phyloP scores from a whole-genome alignment of 2,888 invertebrate species.

The Smittia sp. region DNA sequence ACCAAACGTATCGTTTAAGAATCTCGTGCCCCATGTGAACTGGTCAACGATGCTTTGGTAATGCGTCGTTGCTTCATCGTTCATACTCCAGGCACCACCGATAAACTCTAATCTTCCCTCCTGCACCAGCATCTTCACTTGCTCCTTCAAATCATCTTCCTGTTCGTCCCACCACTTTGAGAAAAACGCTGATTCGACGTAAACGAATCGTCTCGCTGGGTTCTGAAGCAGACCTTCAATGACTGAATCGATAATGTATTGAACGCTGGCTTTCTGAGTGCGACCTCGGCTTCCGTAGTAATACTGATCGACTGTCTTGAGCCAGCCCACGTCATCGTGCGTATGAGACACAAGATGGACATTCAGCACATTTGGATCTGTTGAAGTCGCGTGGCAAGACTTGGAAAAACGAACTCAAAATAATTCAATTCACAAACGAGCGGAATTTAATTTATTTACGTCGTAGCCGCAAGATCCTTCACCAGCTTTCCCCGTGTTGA shows the following conservation, averaged over 20 bases:
- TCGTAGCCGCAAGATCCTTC: too few species aligned
- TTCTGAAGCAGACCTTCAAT: slow-evolving; percentile 66
- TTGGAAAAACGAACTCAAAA: too few species aligned
- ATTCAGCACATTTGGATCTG: slow-evolving; percentile 60
- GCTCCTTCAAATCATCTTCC: slow-evolving; percentile 55
- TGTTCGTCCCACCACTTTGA: slow-evolving; percentile 78
- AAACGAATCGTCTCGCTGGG: slow-evolving; percentile 69
- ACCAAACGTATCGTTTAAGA: slow-evolving; percentile 67
- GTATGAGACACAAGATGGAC: slow-evolving; percentile 79
- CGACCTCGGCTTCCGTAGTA: slow-evolving; percentile 62
- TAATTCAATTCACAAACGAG: too few species aligned
- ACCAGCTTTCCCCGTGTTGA: too few species aligned
- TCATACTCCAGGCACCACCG: slow-evolving; percentile 60
- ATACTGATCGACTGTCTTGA: slow-evolving; percentile 80
- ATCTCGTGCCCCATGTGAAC: slow-evolving; percentile 69
- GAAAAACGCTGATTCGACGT: slow-evolving; percentile 77
- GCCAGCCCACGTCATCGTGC: slow-evolving; percentile 84
- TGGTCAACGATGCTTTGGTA: slow-evolving; percentile 74
- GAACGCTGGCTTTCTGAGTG: slow-evolving; percentile 73
- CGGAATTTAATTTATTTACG: too few species aligned
- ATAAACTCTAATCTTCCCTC: slow-evolving; percentile 61
- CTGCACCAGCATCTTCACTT: slow-evolving; percentile 60
- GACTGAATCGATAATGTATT: slow-evolving; percentile 80
- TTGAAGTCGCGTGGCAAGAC: neutral
- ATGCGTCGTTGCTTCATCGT: slow-evolving; percentile 61